Conservation (phyloP, 2,113 vertebrate species). For the Rhinoderma darwinii region DNA sequence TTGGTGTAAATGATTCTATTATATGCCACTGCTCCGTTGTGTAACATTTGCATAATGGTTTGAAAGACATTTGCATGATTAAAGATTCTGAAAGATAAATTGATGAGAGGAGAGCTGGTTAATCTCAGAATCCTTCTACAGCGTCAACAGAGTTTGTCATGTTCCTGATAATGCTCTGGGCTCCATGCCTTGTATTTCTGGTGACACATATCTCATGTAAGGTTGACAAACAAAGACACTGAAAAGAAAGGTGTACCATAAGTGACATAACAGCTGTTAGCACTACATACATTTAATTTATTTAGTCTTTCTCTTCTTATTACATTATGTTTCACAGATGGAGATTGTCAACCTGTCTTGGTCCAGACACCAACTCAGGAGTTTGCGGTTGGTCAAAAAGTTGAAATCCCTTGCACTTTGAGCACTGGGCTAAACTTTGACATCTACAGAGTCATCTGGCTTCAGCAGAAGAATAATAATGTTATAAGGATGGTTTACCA, state of each 20-base stretch:
- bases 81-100: neutral
- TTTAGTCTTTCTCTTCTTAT: neutral
- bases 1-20: no score
- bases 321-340: slow-evolving; percentile 16
- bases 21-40: no score
- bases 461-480: neutral
- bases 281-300: neutral
- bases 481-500: slow-evolving; percentile 34
- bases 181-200: neutral
- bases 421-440: neutral
- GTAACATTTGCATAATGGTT: neutral
- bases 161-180: slow-evolving; percentile 23
- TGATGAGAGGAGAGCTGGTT: neutral
- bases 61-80: neutral
- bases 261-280: neutral
- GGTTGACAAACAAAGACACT: neutral
- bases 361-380: neutral
- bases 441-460: slow-evolving; percentile 45
- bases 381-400: neutral
- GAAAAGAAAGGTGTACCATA: neutral
- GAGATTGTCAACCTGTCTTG: slow-evolving; percentile 26
- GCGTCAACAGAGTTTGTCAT: neutral
- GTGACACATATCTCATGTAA: slow-evolving; percentile 16
- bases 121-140: neutral
- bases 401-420: slow-evolving; percentile 45